phyloP scores from a whole-genome alignment of 2,113 vertebrate genomes.

The Indicator maculatus region DNA sequence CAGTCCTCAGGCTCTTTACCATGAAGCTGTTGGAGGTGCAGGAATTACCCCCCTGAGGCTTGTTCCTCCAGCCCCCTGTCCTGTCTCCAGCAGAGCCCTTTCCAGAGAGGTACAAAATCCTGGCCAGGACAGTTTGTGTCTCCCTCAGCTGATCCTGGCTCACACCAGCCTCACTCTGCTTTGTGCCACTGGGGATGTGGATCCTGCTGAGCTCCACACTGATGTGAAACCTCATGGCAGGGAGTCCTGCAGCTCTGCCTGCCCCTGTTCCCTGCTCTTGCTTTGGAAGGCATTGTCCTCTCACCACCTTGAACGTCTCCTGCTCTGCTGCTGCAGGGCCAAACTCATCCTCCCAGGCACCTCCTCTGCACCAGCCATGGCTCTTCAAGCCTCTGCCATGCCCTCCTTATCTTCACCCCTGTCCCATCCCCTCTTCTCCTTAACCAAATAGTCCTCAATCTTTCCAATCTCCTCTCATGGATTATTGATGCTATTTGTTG shows the following conservation, averaged over 20 bases:
- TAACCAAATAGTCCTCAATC: background rate
- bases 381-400: background rate
- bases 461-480: conserved; percentile 41
- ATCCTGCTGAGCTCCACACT: background rate
- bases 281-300: background rate
- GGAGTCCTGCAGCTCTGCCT: background rate
- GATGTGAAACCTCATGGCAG: background rate
- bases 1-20: background rate
- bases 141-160: background rate
- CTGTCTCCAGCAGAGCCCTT: background rate
- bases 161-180: accelerated
- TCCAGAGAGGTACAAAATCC: background rate
- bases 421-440: background rate
- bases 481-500: conserved; percentile 58
- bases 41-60: background rate
- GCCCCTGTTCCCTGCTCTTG: background rate
- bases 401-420: conserved; percentile 9
- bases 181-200: background rate
- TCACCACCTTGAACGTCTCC: background rate
- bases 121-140: background rate
- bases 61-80: background rate
- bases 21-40: background rate
- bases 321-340: background rate
- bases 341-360: background rate
- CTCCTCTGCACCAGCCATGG: background rate